phyloP scores from a whole-genome alignment of 2,797 vertebrate genomes.

The Antrozous pallidus region DNA sequence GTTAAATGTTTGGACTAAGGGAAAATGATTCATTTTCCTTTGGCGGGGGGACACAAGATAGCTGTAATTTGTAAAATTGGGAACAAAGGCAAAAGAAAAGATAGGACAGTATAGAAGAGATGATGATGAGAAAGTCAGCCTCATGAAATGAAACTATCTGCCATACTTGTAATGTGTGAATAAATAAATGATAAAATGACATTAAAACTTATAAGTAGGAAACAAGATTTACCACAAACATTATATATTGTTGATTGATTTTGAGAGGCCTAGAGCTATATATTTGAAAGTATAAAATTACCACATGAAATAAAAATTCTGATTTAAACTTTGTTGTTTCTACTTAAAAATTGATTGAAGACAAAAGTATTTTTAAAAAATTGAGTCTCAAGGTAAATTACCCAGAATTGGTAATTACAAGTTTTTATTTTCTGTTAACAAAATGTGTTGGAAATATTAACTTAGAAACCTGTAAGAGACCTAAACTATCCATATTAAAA shows the following conservation, averaged over 20 bases:
- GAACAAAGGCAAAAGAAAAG: background rate
- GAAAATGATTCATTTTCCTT: constrained; percentile 15
- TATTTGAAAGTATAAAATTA: constrained; percentile 36
- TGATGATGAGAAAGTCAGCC: background rate
- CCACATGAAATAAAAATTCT: constrained; percentile 19
- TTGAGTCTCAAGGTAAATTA: background rate
- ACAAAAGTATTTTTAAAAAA: background rate
- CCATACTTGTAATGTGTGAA: background rate
- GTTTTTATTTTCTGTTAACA: constrained; percentile 43
- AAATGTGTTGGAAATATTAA: constrained; percentile 36
- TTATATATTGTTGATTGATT: background rate
- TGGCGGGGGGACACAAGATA: background rate
- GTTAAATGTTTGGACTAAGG: background rate
- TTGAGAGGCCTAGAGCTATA: background rate
- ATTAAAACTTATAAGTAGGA: background rate
- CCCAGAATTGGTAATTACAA: background rate
- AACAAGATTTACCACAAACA: background rate
- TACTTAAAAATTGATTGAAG: constrained; percentile 25
- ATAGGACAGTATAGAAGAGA: background rate
- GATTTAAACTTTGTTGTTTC: background rate
- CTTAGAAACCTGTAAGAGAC: background rate
- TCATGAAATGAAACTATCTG: background rate
- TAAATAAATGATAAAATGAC: background rate
- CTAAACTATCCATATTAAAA: constrained; percentile 5
- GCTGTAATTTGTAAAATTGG: background rate